Base-by-base conservation (phyloP, 2,797 vertebrate species). In the Megaceryle alcyon region DNA sequence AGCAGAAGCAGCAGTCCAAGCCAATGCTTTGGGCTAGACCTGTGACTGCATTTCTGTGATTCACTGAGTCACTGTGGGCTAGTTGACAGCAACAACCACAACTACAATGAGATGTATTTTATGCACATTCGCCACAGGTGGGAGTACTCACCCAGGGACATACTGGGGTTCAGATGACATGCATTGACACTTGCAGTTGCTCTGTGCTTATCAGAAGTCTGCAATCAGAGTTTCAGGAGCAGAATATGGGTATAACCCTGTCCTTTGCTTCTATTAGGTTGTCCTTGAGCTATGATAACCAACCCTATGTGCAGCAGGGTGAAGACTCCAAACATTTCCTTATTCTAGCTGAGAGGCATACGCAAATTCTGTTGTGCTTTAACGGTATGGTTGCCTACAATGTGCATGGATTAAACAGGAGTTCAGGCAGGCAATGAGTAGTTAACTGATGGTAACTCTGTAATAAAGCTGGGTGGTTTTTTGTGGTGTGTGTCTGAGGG, bases 101-200 rank as follows among this genome's bases (percentile, higher is more conserved):
- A 39, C 15, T 54, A 7, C 39, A 37, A 2, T 5, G 21, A 18
- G 44, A 9, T 70, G 51, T 15, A 20, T 69, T 72, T 81, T 11
- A 7, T 1, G 2, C 18, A n/a, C 1, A 1, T 57, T 70, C 70
- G 17, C 6, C 12, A 14, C 6, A 15, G 31, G 12, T 84, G 3
- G 26, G 61, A 53, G 15, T 37, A 21, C 49, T 61, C 1, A 1
- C 0, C 1, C 29, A 56, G 35, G 1, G 3, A 20, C 18, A 8
- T 3, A 0, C 18, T 35, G 12, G 25, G 14, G 48, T 29, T 88
- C 11, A 51, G 48, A 8, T 7, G 4, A 21, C 3, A 6, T 14
- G 8, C 33, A 46, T 25, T 51, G 14, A 12, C 44, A 80, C 37
- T 11, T n/a, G 46, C 37, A n/a, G 14, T 25, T 12, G 2, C 56